Conservation (phyloP, 2,888 invertebrate species). For the Isotomurus palustris region DNA sequence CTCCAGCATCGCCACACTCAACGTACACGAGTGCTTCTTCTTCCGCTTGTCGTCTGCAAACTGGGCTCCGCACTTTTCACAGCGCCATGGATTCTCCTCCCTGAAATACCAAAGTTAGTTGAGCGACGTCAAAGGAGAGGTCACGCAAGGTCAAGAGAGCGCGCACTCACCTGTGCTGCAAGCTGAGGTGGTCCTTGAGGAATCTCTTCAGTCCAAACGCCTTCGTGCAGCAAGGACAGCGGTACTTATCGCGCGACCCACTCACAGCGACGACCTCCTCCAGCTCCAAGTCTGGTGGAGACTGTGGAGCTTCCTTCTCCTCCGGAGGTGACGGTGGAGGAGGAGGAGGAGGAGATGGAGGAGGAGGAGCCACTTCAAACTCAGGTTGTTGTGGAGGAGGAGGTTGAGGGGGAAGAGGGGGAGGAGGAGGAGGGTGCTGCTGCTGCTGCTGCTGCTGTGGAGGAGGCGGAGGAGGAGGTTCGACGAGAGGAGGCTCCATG, state of each 20-base stretch:
- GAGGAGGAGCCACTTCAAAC: conserved; percentile 4
- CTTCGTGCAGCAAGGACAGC: conserved; percentile 23
- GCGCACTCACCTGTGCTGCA: conserved; percentile 21
- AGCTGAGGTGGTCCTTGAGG: conserved; percentile 26
- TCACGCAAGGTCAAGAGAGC: too few species aligned
- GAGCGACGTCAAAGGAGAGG: too few species aligned
- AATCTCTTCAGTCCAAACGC: conserved; percentile 22
- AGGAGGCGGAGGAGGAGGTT: too few species aligned
- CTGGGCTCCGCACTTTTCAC: conserved; percentile 19
- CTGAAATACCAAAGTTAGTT: too few species aligned
- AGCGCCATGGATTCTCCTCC: conserved; percentile 21
- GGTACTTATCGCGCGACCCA: conserved; percentile 18
- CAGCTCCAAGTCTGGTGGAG: too few species aligned
- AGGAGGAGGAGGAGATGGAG: neutral
- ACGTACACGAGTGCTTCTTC: conserved; percentile 19
- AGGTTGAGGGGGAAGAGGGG: neutral
- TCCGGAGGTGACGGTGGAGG: neutral
- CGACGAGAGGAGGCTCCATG: too few species aligned
- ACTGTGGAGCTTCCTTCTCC: neutral
- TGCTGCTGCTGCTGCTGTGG: too few species aligned
- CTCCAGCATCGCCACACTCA: conserved; percentile 7
- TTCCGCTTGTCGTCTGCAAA: conserved; percentile 24
- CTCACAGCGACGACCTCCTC: too few species aligned
- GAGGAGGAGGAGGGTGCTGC: neutral
- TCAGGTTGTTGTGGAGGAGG: conserved; percentile 2